Base-by-base conservation (phyloP, 2,888 invertebrate genomes). In the Therioaphis trifolii region DNA sequence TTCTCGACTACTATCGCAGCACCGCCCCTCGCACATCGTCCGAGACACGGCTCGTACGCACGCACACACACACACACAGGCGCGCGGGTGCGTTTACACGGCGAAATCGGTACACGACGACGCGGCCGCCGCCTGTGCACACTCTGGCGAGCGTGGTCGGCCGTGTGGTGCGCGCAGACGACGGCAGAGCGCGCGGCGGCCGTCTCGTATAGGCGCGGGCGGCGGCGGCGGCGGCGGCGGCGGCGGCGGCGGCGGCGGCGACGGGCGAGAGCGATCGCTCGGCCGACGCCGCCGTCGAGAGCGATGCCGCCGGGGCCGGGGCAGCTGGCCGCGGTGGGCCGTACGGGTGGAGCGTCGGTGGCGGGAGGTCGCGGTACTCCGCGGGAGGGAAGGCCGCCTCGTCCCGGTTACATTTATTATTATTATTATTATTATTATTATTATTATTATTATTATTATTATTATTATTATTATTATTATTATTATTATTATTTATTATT, bases 171-270 rank as follows among this genome's bases (percentile, higher is more conserved):
- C 55, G 9, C 55, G 35, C 63, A 7, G 35, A 0, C 68, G 68
- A 52, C 78, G 78, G 52, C 24, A 78, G 78, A 78, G 78, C 40
- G 78, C 78, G 78, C 24, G 24, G 5, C 68, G n/a, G 66, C 49
- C 58, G 52, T 58, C 24, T 2, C 58, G 58, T 24, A 55, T 55
- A 0, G 11, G 21, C 58, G 58, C 9, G 58, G 58, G 12, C 58
- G 58, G 9, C 24, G 58, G n/a, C n/a, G 52, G 21, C 21, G 11
- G 12, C 21, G 24, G 58, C 11, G 1, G 52, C 58, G 11, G 11
- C 12, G 21, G 21, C 21, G 58, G 11, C 12, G 58, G 21, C 58
- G 21, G 9, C 24, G 58, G n/a, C 18, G 52, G 7, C 21, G 11
- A 58, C 58, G 24, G 21, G 12, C 9, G 52, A n/a, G 24, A 3